Evolutionary conservation across 2,113 vertebrate species (phyloP).

Genomic region (Albula goreensis): DNA sequence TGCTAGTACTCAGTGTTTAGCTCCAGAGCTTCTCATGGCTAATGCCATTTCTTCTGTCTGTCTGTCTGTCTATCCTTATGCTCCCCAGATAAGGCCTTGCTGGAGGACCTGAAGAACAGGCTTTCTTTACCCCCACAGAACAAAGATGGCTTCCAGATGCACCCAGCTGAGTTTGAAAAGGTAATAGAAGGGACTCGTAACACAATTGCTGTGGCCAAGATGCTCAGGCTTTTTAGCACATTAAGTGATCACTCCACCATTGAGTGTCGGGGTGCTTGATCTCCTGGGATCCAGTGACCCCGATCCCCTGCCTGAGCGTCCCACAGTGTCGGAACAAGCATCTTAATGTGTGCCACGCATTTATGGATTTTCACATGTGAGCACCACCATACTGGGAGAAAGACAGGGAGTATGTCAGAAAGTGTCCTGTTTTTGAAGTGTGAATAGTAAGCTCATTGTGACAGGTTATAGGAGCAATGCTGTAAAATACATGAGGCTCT

Average conservation of each 20-base stretch:
- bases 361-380: neutral
- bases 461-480: neutral
- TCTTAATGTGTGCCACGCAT: conserved; percentile 20
- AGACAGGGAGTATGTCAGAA: neutral
- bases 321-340: neutral
- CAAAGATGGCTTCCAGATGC: conserved; percentile 57
- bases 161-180: conserved; percentile 83
- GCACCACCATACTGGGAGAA: neutral
- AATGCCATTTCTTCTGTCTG: neutral
- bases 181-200: conserved; percentile 55
- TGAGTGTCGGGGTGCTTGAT: neutral
- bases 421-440: neutral
- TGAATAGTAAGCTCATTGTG: neutral
- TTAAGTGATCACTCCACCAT: neutral
- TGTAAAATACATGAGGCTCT: neutral
- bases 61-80: conserved; percentile 30
- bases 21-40: neutral
- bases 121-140: conserved; percentile 46
- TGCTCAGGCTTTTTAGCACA: neutral
- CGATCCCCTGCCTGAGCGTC: conserved; percentile 35
- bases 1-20: neutral
- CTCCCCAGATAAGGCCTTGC: conserved; percentile 52
- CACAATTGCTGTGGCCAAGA: conserved; percentile 24
- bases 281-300: conserved; percentile 50
- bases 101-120: conserved; percentile 60